Evolutionary conservation across 2,797 vertebrate genomes (phyloP).

Genomic region (Arvicola amphibius): DNA sequence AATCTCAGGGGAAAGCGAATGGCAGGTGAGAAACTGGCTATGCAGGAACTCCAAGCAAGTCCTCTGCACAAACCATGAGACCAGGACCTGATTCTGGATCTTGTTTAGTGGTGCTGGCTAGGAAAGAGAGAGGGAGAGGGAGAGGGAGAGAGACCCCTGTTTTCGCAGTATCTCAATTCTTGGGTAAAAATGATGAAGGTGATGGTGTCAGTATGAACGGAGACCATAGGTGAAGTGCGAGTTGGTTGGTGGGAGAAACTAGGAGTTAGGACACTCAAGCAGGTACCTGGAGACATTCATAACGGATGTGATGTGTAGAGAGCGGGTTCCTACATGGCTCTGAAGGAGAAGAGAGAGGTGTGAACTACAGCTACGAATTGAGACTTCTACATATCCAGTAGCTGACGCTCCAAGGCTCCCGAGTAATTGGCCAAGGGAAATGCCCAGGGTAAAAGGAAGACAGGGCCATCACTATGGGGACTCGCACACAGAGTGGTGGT

Average conservation of each 20-base stretch:
- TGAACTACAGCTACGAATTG: not conserved
- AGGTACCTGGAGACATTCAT: not conserved
- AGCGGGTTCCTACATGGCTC: not conserved
- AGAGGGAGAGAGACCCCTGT: not conserved
- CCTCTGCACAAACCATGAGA: not conserved
- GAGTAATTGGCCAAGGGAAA: not conserved
- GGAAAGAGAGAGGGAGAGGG: not conserved
- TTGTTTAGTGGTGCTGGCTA: not conserved
- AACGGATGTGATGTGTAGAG: too few species aligned
- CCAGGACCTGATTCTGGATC: not conserved
- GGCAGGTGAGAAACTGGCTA: not conserved
- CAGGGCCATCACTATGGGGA: too few species aligned
- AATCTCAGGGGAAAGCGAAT: not conserved
- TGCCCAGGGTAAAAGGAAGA: not conserved
- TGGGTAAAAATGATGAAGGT: not conserved
- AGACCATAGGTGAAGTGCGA: not conserved
- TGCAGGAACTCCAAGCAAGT: not conserved
- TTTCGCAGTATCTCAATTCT: not conserved
- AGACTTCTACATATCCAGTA: not conserved
- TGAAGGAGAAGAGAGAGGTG: not conserved
- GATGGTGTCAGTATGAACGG: not conserved
- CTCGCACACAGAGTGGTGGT: not conserved
- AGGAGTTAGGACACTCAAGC: not conserved
- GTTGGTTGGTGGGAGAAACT: not conserved
- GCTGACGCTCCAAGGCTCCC: not conserved